Percentiles rank a stretch among this genome's conserved stretches.
These are phyloP conservation scores for Anthoscopus minutus DNA, from an alignment of 2,113 vertebrate species.

Conservation along the genomic window DNA sequence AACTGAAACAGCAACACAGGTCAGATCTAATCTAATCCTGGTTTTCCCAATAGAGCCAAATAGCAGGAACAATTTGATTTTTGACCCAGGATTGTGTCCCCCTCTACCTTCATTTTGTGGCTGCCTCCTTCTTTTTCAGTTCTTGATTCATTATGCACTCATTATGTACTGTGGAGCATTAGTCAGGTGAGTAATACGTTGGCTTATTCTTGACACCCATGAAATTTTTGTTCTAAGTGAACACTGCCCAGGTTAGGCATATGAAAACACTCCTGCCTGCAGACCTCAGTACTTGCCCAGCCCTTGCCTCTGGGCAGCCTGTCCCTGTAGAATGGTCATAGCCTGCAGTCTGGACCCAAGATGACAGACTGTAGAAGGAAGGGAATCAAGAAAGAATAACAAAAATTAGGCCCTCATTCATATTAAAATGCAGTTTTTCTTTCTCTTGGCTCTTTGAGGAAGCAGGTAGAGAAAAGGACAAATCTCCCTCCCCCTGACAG, in stretches of 20 bases:
- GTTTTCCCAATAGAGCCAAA: not conserved
- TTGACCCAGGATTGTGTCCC: not conserved
- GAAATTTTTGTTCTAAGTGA: not conserved
- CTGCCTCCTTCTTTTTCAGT: not conserved
- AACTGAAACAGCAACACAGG: not conserved
- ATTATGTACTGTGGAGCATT: not conserved
- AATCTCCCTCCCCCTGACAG: not conserved
- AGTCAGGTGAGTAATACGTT: not conserved
- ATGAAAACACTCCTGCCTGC: not conserved
- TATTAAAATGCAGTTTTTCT: constrained; percentile 48
- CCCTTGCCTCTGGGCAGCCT: not conserved
- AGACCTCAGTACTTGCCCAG: not conserved
- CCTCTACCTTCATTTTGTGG: not conserved
- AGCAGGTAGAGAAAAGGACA: not conserved
- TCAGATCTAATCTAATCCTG: not conserved
- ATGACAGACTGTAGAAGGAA: not conserved
- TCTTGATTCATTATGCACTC: not conserved
- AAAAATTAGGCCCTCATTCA: constrained; percentile 43
- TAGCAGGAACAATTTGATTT: not conserved
- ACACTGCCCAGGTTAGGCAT: fast-evolving
- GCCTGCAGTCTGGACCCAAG: not conserved
- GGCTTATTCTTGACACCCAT: not conserved
- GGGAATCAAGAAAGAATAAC: constrained; percentile 34
- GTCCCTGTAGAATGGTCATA: not conserved
- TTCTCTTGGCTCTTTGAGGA: not conserved